These are phyloP conservation scores for Acropora yongei DNA, from an alignment of 64 coral and sea anemone species.

Conservation along the genomic window DNA sequence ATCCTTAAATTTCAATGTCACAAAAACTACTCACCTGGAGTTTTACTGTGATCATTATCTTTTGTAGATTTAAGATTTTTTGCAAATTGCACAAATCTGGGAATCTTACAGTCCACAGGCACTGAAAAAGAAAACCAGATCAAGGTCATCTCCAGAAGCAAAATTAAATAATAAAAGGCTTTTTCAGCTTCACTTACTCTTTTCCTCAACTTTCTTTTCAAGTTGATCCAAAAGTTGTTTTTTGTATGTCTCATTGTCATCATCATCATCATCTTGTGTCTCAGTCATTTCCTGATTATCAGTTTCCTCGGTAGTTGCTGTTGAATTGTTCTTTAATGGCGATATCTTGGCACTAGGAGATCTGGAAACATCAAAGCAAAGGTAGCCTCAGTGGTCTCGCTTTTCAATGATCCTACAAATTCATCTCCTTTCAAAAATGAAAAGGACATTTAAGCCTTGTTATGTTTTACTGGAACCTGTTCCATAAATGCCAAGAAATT, in stretches of 20 bases:
- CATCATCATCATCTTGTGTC: not conserved
- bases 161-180: not conserved
- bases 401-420: no score
- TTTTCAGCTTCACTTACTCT: slow-evolving; percentile 49
- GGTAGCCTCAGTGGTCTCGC: no score
- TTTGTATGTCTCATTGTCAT: slow-evolving; percentile 50
- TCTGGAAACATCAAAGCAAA: not conserved
- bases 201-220: slow-evolving; percentile 89
- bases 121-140: slow-evolving; percentile 10
- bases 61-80: slow-evolving; percentile 4
- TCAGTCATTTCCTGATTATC: not conserved
- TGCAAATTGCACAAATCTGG: slow-evolving; percentile 68
- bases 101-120: slow-evolving; percentile 71
- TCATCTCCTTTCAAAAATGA: no score
- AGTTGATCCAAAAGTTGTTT: slow-evolving; percentile 71
- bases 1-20: not conserved
- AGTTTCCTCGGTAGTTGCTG: not conserved
- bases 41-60: slow-evolving; percentile 9
- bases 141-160: not conserved
- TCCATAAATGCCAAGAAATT: no score
- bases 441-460: no score
- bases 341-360: not conserved
- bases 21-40: slow-evolving; percentile 40
- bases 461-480: no score
- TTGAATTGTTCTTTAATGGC: not conserved